Percentiles rank a stretch among this genome's conserved stretches.
These are phyloP conservation scores for Hepsetus odoe DNA, from an alignment of 2,113 vertebrate genomes.

Conservation along the genomic window DNA sequence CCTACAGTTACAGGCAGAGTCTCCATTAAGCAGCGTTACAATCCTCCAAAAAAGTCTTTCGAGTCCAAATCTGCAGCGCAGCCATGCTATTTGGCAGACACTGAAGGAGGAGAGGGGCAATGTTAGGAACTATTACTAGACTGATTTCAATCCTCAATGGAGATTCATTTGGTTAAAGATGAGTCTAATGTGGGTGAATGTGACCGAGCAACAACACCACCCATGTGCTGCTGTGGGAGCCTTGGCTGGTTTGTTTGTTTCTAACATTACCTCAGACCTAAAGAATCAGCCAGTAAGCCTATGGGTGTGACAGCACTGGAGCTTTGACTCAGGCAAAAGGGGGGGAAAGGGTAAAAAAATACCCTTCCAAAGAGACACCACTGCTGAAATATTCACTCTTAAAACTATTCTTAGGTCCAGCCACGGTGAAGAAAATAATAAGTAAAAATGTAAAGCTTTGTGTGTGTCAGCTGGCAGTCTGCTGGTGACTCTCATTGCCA, in stretches of 20 bases:
- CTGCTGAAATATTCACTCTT: not conserved
- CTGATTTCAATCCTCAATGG: not conserved
- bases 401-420: not conserved
- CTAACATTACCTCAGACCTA: constrained; percentile 47
- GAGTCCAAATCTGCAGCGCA: not conserved
- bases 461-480: not conserved
- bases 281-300: constrained; percentile 42
- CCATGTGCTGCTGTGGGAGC: not conserved
- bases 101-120: not conserved
- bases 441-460: not conserved
- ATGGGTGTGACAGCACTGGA: constrained; percentile 41
- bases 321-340: constrained; percentile 8
- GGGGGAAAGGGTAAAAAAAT: not conserved
- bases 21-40: not conserved
- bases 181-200: not conserved
- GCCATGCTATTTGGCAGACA: not conserved
- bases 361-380: not conserved
- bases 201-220: not conserved
- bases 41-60: not conserved
- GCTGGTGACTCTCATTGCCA: not conserved
- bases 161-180: not conserved
- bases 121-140: not conserved
- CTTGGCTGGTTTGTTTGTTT: not conserved
- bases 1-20: not conserved
- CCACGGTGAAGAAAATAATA: not conserved